Conservation (phyloP, 2,113 vertebrate genomes). For the Otolemur garnettii region DNA sequence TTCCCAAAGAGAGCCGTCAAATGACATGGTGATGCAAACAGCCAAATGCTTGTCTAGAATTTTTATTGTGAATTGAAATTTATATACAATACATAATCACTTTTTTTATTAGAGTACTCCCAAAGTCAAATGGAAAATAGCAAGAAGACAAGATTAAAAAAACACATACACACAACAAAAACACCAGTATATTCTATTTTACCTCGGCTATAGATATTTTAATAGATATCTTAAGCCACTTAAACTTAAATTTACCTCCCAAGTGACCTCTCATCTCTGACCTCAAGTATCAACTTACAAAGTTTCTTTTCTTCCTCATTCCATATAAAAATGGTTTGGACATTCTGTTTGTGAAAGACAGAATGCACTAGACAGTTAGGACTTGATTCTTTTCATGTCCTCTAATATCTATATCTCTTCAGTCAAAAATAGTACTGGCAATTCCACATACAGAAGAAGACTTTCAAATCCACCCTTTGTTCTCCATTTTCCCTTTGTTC, state of each 20-base stretch:
- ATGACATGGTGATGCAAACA: neutral
- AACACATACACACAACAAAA: neutral
- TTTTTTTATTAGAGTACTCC: neutral
- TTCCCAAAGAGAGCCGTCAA: neutral
- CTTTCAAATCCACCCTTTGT: neutral
- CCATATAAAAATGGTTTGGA: neutral
- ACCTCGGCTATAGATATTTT: neutral
- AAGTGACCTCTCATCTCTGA: neutral
- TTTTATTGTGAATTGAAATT: constrained; percentile 28
- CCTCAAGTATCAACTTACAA: neutral
- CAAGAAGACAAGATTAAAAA: neutral
- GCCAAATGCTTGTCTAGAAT: neutral
- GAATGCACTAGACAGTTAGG: neutral
- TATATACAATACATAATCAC: neutral
- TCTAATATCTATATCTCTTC: neutral
- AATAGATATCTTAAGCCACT: neutral
- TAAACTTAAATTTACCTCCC: neutral
- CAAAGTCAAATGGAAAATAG: constrained; percentile 36
- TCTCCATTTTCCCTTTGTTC: neutral
- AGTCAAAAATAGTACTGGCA: neutral
- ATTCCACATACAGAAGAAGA: neutral
- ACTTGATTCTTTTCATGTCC: neutral
- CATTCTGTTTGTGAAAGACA: neutral
- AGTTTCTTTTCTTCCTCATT: neutral
- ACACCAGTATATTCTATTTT: neutral